These are phyloP conservation scores for Aromia moschata DNA, from an alignment of 2,888 invertebrate species.

Conservation along the genomic window DNA sequence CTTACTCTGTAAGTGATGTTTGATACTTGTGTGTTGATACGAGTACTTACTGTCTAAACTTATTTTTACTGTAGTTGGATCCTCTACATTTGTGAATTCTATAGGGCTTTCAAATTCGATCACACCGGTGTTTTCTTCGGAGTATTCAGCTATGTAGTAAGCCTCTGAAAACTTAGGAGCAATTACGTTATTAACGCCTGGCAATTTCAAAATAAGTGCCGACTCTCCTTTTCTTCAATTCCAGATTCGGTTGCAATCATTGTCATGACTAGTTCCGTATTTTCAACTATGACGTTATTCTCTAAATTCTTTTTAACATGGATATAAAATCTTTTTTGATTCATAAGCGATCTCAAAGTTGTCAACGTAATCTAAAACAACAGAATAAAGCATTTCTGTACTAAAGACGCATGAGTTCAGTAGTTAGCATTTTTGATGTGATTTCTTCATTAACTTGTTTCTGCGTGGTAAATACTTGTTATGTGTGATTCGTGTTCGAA, in stretches of 20 bases:
- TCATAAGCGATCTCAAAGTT: not conserved
- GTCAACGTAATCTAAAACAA: not conserved
- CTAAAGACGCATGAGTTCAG: not conserved
- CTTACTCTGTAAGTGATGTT: too few species aligned
- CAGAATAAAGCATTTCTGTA: too few species aligned
- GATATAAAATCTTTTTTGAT: not conserved
- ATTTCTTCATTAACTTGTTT: too few species aligned
- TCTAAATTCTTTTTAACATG: slow-evolving; percentile 14
- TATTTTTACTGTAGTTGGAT: not conserved
- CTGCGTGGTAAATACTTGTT: not conserved
- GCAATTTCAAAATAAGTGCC: slow-evolving; percentile 14
- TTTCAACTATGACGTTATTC: not conserved
- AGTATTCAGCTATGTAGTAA: slow-evolving; percentile 24
- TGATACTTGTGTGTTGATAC: too few species aligned
- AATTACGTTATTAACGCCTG: not conserved
- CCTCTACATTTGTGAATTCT: not conserved
- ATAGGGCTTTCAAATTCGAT: slow-evolving; percentile 16
- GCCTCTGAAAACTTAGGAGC: slow-evolving; percentile 17
- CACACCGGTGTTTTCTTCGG: not conserved
- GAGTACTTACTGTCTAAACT: not conserved
- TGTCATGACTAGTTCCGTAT: not conserved
- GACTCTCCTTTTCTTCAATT: not conserved
- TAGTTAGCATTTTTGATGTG: too few species aligned
- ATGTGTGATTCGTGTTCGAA: too few species aligned
- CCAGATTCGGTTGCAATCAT: slow-evolving; percentile 14